Conservation (phyloP, 1,140 invertebrate genomes). For the Polypedilum vanderplanki region DNA sequence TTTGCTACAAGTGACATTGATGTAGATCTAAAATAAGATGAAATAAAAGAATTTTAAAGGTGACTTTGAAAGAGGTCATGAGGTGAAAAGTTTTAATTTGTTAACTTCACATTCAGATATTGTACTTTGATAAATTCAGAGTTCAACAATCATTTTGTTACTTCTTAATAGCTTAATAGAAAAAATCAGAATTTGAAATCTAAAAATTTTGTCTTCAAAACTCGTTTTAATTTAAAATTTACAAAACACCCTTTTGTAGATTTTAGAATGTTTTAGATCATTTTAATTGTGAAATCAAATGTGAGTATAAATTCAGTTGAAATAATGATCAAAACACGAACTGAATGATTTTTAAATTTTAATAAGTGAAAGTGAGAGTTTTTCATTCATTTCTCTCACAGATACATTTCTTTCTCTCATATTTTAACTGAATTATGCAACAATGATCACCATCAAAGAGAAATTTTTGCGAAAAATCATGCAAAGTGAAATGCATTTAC, state of each 20-base stretch:
- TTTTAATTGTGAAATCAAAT: too few species aligned
- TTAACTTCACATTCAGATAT: too few species aligned
- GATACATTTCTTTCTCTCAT: slow-evolving; percentile 32
- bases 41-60: slow-evolving; percentile 36
- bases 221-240: too few species aligned
- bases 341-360: slow-evolving; percentile 20
- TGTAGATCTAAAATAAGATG: slow-evolving; percentile 50
- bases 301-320: not conserved
- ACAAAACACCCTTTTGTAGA: too few species aligned
- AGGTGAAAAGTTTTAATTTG: not conserved
- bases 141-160: too few species aligned
- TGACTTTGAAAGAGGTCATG: not conserved
- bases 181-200: too few species aligned
- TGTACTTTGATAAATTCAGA: too few species aligned
- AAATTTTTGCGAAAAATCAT: slow-evolving; percentile 34
- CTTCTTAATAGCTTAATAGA: too few species aligned
- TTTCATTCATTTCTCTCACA: slow-evolving; percentile 41
- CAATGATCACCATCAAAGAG: slow-evolving; percentile 31
- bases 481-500: slow-evolving; percentile 45
- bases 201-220: too few species aligned
- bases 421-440: not conserved
- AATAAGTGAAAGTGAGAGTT: slow-evolving; percentile 30
- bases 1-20: slow-evolving; percentile 45
- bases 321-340: not conserved
- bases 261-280: too few species aligned